Evolutionary conservation across 2,797 vertebrate genomes (phyloP).

Genomic region (Sorex maritimensis): DNA sequence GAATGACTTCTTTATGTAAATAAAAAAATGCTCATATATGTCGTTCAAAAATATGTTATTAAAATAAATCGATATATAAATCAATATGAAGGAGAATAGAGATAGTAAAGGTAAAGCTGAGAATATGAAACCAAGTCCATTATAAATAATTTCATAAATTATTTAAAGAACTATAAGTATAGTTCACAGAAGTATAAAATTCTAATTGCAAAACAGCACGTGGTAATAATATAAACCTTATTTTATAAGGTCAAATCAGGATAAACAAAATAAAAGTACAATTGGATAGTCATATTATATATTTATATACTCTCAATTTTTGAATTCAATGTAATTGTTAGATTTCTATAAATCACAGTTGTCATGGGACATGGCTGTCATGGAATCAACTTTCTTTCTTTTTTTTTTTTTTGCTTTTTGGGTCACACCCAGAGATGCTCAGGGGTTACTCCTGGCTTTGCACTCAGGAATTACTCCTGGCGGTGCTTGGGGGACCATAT

Average conservation of each 20-base stretch:
- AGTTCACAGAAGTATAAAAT: slow-evolving; percentile 52
- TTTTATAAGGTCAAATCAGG: slow-evolving; percentile 30
- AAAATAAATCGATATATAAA: no score
- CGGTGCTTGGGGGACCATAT: no score
- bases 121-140: background rate
- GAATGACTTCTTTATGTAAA: no score
- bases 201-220: slow-evolving; percentile 59
- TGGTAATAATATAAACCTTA: slow-evolving; percentile 45
- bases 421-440: no score
- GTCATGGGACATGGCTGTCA: background rate
- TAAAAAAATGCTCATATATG: no score
- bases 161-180: slow-evolving; percentile 38
- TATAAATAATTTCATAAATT: slow-evolving; percentile 30
- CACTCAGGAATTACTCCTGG: no score
- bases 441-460: no score
- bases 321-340: slow-evolving; percentile 44
- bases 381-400: slow-evolving; percentile 40
- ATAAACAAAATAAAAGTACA: slow-evolving; percentile 27
- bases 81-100: no score
- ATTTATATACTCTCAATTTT: slow-evolving; percentile 33
- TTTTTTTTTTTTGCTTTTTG: no score
- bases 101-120: no score
- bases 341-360: slow-evolving; percentile 25
- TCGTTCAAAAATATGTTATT: no score
- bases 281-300: background rate